Percentiles rank a stretch among this genome's conserved stretches.
Conservation (phyloP, 2,888 invertebrate genomes). For the Euclidia mi region DNA sequence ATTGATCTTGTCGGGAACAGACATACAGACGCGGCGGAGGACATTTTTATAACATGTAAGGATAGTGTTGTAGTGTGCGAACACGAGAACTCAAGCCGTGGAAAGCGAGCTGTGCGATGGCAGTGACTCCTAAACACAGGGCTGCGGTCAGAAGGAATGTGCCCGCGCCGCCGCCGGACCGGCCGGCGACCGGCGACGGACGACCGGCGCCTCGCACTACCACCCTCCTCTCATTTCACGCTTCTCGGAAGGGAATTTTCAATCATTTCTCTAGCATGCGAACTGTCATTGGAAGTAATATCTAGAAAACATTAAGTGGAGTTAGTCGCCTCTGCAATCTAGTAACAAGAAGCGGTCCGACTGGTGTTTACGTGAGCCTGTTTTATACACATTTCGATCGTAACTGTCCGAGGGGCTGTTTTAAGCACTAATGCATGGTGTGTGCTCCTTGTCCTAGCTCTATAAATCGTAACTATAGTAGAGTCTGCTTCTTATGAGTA, state of each 20-base stretch:
- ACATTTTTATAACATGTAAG: no score
- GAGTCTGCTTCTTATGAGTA: no score
- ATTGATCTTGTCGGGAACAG: no score
- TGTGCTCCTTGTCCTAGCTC: slow-evolving; percentile 3
- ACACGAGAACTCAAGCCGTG: slow-evolving; percentile 31
- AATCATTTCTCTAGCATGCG: slow-evolving; percentile 78
- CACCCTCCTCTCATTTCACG: slow-evolving; percentile 78
- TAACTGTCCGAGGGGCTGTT: slow-evolving; percentile 43
- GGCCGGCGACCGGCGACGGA: slow-evolving; percentile 40
- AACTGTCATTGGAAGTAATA: slow-evolving; percentile 77
- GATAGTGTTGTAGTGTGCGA: slow-evolving; percentile 20
- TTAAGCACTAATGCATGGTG: slow-evolving; percentile 32
- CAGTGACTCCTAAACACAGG: slow-evolving; percentile 75
- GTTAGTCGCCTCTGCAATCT: slow-evolving; percentile 57
- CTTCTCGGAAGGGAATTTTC: slow-evolving; percentile 83
- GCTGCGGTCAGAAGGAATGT: slow-evolving; percentile 85
- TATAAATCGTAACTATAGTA: background rate
- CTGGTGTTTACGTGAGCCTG: slow-evolving; percentile 48
- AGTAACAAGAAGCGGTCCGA: slow-evolving; percentile 50
- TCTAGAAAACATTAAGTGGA: slow-evolving; percentile 67
- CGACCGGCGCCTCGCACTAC: slow-evolving; percentile 42
- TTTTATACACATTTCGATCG: slow-evolving; percentile 47
- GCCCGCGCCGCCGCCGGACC: slow-evolving; percentile 66
- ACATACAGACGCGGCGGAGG: no score
- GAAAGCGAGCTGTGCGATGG: slow-evolving; percentile 38